Percentiles rank a stretch among this genome's conserved stretches.
Evolutionary conservation across 2,113 vertebrate genomes (phyloP).

Genomic region (Erpornis zantholeuca): DNA sequence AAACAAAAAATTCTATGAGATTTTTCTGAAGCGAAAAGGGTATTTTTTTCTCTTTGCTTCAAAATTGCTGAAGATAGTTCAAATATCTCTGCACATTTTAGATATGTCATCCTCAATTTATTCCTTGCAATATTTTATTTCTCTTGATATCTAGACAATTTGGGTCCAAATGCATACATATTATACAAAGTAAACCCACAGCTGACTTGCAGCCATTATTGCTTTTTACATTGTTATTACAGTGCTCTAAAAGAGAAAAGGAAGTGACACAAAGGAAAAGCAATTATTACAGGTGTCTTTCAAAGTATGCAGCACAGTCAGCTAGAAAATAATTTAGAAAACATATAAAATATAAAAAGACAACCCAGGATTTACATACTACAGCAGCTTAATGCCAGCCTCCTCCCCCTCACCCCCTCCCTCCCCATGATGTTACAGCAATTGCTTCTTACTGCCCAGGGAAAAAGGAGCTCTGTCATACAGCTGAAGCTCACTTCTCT

Average conservation of each 20-base stretch:
- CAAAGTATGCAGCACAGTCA: background rate
- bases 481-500: constrained; percentile 14
- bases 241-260: constrained; percentile 6
- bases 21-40: background rate
- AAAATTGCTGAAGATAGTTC: background rate
- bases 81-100: background rate
- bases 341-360: background rate
- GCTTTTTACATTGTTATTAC: background rate
- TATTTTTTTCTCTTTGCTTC: background rate
- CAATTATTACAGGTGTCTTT: background rate
- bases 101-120: background rate
- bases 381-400: background rate
- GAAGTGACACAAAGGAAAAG: background rate
- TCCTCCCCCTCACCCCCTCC: background rate
- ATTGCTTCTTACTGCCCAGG: constrained; percentile 20
- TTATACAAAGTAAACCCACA: background rate
- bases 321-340: background rate
- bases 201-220: background rate
- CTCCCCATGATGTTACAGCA: background rate
- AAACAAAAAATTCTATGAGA: background rate
- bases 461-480: background rate
- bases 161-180: background rate
- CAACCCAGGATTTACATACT: background rate
- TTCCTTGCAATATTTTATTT: background rate
- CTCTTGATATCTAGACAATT: background rate